A percentile compares a stretch with the other conserved stretches of the same genome.
Conservation (phyloP, 1,140 invertebrate genomes). For the Penaeus vannamei region DNA sequence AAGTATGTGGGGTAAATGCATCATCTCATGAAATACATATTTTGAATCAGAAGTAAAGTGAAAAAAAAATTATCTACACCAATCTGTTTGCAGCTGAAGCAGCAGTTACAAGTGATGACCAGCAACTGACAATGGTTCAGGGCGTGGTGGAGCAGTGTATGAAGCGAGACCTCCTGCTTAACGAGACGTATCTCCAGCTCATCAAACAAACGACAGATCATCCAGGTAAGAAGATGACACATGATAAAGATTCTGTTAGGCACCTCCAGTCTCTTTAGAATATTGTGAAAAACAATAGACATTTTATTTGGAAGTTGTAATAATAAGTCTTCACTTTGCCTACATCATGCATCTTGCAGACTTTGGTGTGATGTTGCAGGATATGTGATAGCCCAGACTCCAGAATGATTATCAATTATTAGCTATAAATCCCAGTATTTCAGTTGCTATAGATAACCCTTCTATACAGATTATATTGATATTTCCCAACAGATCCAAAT, state of each 20-base stretch:
- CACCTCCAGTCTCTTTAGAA: too few species aligned
- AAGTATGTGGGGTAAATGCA: not conserved
- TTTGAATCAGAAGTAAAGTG: not conserved
- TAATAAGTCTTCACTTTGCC: too few species aligned
- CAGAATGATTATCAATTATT: not conserved
- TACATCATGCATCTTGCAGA: too few species aligned
- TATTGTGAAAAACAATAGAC: too few species aligned
- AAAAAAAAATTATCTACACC: not conserved
- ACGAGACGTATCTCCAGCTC: conserved; percentile 93
- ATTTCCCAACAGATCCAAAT: conserved; percentile 83
- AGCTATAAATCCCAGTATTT: not conserved
- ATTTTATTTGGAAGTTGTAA: not conserved
- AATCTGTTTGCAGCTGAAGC: conserved; percentile 44
- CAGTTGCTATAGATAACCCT: not conserved
- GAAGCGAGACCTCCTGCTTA: conserved; percentile 88
- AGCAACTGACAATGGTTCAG: conserved; percentile 90
- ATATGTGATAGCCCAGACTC: too few species aligned
- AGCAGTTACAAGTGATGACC: conserved; percentile 78
- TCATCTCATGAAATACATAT: not conserved
- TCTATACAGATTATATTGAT: conserved; percentile 23
- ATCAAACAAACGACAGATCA: conserved; percentile 94
- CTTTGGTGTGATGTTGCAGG: too few species aligned
- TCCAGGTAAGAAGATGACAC: conserved; percentile 70
- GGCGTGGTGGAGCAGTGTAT: conserved; percentile 90
- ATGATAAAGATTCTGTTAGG: not conserved